A percentile compares a stretch with the other conserved stretches of the same genome.
phyloP scores from a whole-genome alignment of 2,797 vertebrate species.

The Microtus agrestis region DNA sequence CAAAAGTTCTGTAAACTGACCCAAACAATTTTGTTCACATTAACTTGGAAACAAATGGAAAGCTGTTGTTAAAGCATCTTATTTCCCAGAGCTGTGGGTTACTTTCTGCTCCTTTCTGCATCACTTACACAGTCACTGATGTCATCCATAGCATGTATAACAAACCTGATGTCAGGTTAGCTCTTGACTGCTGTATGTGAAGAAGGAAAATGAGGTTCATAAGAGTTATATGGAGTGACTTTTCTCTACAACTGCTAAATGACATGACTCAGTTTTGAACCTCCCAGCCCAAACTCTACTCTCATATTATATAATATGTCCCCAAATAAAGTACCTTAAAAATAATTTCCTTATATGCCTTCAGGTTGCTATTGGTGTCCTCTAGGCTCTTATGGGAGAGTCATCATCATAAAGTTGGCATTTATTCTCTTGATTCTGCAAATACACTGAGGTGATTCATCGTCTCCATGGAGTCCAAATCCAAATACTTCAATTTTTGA shows the following conservation, averaged over 20 bases:
- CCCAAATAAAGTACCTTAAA: neutral
- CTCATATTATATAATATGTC: no score
- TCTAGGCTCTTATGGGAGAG: neutral
- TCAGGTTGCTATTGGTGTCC: neutral
- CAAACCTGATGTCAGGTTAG: neutral
- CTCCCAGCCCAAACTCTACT: neutral
- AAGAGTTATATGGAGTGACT: neutral
- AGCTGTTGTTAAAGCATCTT: neutral
- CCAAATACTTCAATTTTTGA: slow-evolving; percentile 11
- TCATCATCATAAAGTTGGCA: neutral
- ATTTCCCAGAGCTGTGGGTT: neutral
- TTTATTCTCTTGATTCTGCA: slow-evolving; percentile 2
- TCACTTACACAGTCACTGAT: neutral
- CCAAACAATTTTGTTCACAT: neutral
- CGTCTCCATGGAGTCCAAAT: slow-evolving; percentile 22
- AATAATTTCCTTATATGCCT: neutral
- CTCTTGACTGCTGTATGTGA: neutral
- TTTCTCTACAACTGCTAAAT: neutral
- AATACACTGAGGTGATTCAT: neutral
- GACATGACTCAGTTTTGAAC: neutral
- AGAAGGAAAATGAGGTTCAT: neutral
- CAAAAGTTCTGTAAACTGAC: neutral
- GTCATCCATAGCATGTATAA: neutral
- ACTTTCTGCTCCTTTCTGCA: neutral
- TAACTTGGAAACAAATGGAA: neutral